Conservation (phyloP, 2,797 vertebrate species). For the Crenichthys baileyi region DNA sequence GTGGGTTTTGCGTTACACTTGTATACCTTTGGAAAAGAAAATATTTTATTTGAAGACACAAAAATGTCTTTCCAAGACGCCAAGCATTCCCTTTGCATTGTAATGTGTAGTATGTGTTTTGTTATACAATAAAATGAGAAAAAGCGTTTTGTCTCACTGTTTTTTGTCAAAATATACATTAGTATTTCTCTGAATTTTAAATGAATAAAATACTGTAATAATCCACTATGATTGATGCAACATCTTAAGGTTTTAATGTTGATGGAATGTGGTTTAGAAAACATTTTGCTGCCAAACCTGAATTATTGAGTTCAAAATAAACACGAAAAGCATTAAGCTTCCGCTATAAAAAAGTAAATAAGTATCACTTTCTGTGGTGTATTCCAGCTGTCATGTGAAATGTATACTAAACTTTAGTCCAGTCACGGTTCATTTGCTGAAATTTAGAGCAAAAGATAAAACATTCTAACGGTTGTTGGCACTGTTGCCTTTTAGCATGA, state of each 20-base stretch:
- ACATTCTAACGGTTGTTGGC: not conserved
- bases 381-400: conserved; percentile 18
- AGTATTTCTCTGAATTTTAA: not conserved
- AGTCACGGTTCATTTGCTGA: conserved; percentile 7
- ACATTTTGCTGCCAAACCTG: conserved; percentile 16
- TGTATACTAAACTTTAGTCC: not conserved
- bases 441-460: conserved; percentile 11
- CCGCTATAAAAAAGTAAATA: conserved; percentile 13
- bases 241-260: not conserved
- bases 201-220: conserved; percentile 8
- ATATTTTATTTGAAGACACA: conserved; percentile 43
- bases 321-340: conserved; percentile 19
- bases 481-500: not conserved
- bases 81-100: conserved; percentile 65
- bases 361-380: conserved; percentile 30
- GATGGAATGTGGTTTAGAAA: conserved; percentile 30
- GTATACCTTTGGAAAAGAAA: conserved; percentile 60
- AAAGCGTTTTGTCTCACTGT: conserved; percentile 39
- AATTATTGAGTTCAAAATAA: conserved; percentile 22
- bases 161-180: conserved; percentile 39
- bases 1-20: conserved; percentile 53
- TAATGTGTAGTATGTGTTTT: conserved; percentile 67
- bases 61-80: conserved; percentile 56
- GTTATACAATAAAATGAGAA: conserved; percentile 69
- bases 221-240: not conserved